These are phyloP conservation scores for Cryptotermes secundus DNA, from an alignment of 1,140 invertebrate species.

Conservation along the genomic window DNA sequence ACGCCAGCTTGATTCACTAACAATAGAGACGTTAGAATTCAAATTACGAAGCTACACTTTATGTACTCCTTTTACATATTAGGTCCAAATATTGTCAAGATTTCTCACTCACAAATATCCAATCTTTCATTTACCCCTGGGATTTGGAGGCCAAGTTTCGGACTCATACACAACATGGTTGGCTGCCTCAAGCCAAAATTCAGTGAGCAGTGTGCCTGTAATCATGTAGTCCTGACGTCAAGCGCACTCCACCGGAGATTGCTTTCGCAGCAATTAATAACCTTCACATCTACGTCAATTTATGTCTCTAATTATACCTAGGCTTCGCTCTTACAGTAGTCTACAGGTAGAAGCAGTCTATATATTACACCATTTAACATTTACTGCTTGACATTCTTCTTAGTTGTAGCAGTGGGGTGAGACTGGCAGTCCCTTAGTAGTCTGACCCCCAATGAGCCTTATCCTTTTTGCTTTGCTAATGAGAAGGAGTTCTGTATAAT, in stretches of 20 bases:
- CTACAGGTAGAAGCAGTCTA: background rate
- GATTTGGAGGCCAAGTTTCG: no score
- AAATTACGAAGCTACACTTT: no score
- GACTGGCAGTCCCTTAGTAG: no score
- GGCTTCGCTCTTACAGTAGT: background rate
- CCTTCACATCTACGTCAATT: background rate
- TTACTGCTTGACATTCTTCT: background rate
- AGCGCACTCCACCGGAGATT: background rate
- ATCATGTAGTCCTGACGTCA: background rate
- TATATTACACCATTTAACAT: background rate
- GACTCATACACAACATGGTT: background rate
- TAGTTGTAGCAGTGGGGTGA: no score
- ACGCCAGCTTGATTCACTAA: no score
- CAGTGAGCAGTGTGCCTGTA: background rate
- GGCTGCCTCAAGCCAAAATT: background rate
- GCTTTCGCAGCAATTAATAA: background rate
- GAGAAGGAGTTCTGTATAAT: background rate
- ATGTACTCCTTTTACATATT: no score
- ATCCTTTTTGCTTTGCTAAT: background rate
- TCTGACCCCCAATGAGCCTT: no score
- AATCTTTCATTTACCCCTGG: no score
- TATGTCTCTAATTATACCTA: background rate
- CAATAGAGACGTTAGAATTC: no score
- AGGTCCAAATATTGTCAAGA: no score
- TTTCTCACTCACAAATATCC: no score